Conservation (phyloP, 2,888 invertebrate species). For the Sinhomidia bicolor region DNA sequence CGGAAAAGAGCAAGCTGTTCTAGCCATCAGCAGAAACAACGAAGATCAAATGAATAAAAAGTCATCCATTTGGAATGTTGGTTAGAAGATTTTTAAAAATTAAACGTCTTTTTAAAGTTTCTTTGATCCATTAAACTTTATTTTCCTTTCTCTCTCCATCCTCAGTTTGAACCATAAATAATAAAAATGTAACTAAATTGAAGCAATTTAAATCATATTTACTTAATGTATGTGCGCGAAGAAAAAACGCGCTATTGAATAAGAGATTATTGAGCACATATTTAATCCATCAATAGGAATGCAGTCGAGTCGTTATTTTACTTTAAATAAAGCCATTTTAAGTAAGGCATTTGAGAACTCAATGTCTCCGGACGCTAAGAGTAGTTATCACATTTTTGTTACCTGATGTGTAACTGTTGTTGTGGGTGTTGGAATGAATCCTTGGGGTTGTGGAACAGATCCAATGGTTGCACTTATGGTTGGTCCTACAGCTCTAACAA, state of each 20-base stretch:
- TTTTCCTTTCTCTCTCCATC: neutral
- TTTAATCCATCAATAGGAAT: neutral
- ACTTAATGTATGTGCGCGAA: too few species aligned
- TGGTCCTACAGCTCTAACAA: slow-evolving; percentile 10
- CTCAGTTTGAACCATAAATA: too few species aligned
- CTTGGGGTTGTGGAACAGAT: neutral
- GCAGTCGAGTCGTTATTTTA: neutral
- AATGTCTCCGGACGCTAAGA: slow-evolving; percentile 6
- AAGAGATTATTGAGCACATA: neutral
- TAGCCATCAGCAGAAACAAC: neutral
- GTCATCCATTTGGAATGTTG: neutral
- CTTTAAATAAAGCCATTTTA: neutral
- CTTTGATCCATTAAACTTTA: neutral
- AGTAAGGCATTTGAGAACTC: neutral
- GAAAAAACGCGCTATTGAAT: too few species aligned
- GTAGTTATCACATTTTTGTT: slow-evolving; percentile 24
- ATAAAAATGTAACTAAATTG: too few species aligned
- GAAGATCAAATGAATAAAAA: neutral
- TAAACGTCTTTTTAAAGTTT: neutral
- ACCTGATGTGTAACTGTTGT: slow-evolving; percentile 39
- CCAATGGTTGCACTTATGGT: neutral
- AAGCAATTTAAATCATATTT: too few species aligned
- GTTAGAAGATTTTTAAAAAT: neutral
- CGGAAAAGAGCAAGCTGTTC: neutral
- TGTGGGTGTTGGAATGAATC: neutral